These are phyloP conservation scores for Paramacrobiotus metropolitanus DNA, from an alignment of 1,140 invertebrate species.

Conservation along the genomic window DNA sequence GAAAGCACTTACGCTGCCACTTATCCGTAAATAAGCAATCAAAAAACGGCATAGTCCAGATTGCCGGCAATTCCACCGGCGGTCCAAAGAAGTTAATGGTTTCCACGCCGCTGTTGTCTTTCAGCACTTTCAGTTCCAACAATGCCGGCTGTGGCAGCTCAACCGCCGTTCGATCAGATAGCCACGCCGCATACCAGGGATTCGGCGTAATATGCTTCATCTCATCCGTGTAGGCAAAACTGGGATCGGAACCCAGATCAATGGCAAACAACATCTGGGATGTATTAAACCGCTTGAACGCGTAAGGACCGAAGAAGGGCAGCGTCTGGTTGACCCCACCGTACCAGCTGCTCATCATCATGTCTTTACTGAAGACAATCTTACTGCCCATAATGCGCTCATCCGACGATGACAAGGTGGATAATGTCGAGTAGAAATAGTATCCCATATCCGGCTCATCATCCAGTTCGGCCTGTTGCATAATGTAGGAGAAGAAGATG, in stretches of 20 bases:
- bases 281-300: neutral
- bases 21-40: constrained; percentile 1
- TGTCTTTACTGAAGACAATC: constrained; percentile 1
- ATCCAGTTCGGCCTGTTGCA: neutral
- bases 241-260: constrained; percentile 1
- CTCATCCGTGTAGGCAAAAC: constrained; percentile 1
- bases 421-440: neutral
- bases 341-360: neutral
- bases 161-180: neutral
- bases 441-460: constrained; percentile 4
- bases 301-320: neutral
- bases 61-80: neutral
- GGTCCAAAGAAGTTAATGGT: constrained; percentile 1
- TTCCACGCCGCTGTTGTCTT: constrained; percentile 5
- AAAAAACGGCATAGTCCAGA: constrained; percentile 4
- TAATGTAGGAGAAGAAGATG: neutral
- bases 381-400: neutral
- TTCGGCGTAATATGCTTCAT: neutral
- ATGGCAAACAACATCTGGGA: constrained; percentile 2
- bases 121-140: constrained; percentile 2
- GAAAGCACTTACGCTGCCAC: constrained; percentile 1
- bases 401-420: neutral
- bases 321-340: neutral
- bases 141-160: neutral
- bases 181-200: constrained; percentile 3